These are phyloP conservation scores for Ciconia nigra DNA, from an alignment of 2,797 vertebrate species.

Conservation along the genomic window DNA sequence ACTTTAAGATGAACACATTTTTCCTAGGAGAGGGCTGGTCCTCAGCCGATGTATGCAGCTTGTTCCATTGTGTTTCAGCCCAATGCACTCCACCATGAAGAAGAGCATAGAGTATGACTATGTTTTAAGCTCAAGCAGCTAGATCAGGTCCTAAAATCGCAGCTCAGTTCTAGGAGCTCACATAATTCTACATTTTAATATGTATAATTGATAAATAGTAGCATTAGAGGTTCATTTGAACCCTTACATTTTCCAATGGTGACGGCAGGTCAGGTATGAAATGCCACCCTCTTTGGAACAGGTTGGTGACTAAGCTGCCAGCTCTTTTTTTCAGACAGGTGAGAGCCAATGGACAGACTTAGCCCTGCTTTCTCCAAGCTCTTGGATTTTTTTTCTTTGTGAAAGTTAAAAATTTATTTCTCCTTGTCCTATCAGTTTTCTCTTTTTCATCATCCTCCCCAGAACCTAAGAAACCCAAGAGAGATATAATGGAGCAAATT, in stretches of 20 bases:
- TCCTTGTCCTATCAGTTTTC: not conserved
- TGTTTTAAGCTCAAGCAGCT: not conserved
- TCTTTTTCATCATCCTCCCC: not conserved
- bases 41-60: not conserved
- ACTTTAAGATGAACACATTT: not conserved
- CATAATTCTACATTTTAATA: not conserved
- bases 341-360: not conserved
- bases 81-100: not conserved
- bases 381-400: not conserved
- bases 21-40: not conserved
- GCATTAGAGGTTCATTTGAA: not conserved
- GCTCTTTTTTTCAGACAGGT: not conserved
- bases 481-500: not conserved
- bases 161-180: not conserved
- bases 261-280: not conserved
- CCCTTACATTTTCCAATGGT: not conserved
- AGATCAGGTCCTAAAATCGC: not conserved
- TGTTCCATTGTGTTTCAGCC: not conserved
- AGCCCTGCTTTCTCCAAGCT: not conserved
- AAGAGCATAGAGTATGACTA: fast-evolving
- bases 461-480: not conserved
- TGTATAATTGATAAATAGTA: not conserved
- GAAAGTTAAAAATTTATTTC: not conserved
- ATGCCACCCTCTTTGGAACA: not conserved
- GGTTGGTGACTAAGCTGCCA: not conserved